These are phyloP conservation scores for Ctenopoma kingsleyae DNA, from an alignment of 2,797 vertebrate species.

Conservation along the genomic window DNA sequence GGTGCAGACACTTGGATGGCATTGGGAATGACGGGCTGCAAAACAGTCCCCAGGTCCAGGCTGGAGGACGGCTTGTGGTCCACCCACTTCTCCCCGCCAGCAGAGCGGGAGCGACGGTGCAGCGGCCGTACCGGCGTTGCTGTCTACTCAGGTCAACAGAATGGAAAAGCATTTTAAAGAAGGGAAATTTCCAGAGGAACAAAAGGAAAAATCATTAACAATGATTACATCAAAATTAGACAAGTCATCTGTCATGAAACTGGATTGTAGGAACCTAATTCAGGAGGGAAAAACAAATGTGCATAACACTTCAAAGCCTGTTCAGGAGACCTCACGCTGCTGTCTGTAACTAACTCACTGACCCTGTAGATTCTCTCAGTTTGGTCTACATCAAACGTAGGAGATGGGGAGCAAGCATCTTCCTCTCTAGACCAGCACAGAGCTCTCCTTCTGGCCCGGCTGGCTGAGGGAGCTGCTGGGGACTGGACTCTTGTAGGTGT, in stretches of 20 bases:
- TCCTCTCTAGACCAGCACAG: slow-evolving; percentile 76
- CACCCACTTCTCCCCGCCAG: slow-evolving; percentile 94
- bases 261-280: background rate
- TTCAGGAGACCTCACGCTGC: slow-evolving; percentile 13
- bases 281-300: background rate
- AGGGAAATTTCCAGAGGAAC: accelerated
- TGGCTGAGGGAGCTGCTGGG: slow-evolving; percentile 53
- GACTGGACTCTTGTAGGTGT: slow-evolving; percentile 73
- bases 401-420: slow-evolving; percentile 45
- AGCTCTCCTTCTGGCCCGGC: slow-evolving; percentile 66
- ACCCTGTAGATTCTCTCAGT: slow-evolving; percentile 87
- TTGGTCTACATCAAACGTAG: slow-evolving; percentile 80
- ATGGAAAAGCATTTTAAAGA: background rate
- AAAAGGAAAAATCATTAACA: background rate
- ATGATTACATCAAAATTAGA: background rate
- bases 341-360: slow-evolving; percentile 77
- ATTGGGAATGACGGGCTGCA: slow-evolving; percentile 92
- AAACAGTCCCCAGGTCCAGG: slow-evolving; percentile 91
- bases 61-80: slow-evolving; percentile 92
- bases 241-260: background rate
- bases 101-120: slow-evolving; percentile 91
- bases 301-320: background rate
- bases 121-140: slow-evolving; percentile 80
- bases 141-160: slow-evolving; percentile 79
- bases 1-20: slow-evolving; percentile 92